Evolutionary conservation across 1,140 invertebrate genomes (phyloP), one percentile per base, ranked within the genome.

Genomic region (Carposina sasakii): DNA sequence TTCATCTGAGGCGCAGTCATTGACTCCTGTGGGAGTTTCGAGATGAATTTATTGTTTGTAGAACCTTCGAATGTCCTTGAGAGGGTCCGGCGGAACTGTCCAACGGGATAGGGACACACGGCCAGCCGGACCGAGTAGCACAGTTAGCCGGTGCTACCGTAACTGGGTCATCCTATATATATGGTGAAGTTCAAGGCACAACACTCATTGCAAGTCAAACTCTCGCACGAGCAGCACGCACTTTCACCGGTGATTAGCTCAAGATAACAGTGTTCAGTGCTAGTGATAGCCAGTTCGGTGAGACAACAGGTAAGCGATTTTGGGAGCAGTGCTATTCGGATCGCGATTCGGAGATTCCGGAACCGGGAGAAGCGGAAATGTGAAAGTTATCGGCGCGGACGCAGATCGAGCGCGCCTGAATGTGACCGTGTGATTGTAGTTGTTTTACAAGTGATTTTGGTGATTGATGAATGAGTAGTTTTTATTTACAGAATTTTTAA

Each of bases 121-220:
- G 62, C 71, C 62, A 64, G 60, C 63, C 60, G 48, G 55, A 61
- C 63, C 54, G 57, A 69, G 65, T 76, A 77, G 71, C 74, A 79
- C 74, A 79, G 77, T 76, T 81, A 81, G 60, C 63, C 52, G 57
- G 60, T 46, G 56, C 65, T 52, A 48, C 57, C 44, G 61, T 78
- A 84, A 66, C 76, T 84, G 69, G 81, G 81, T 84, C 81, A 84
- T 67, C 61, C 60, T 84, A 81, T 83, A 83, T 84, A 84, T 78
- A 79, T 76, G 59, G 67, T 74, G 72, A 83, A 84, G 81, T 81
- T 79, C 76, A 84, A 81, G 79, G 71, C 74, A 64, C 71, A 57
- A 63, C 70, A 64, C 70, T 76, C 81, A 84, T 76, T 78, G 75
- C 71, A 75, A 78, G 77, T 79, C 54, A 68, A 68, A 77, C 70